These are phyloP conservation scores for Acronicta psi DNA, from an alignment of 2,888 invertebrate genomes.

Conservation along the genomic window DNA sequence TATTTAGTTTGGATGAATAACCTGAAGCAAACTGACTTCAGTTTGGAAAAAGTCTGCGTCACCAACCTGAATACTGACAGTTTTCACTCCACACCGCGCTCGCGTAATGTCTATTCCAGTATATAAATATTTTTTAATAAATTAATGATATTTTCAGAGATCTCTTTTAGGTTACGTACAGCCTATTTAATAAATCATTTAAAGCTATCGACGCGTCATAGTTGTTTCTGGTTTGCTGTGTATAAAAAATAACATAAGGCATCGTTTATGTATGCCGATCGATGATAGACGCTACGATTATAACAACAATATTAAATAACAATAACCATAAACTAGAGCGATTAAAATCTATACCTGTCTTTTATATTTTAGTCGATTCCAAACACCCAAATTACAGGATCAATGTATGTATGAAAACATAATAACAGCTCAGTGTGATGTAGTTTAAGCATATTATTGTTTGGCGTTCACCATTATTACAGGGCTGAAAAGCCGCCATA, in stretches of 20 bases:
- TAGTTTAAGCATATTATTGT: conserved; percentile 66
- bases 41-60: no score
- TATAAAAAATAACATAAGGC: neutral
- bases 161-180: no score
- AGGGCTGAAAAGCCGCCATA: conserved; percentile 76
- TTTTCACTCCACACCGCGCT: no score
- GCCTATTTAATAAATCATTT: no score
- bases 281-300: neutral
- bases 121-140: no score
- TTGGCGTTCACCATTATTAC: conserved; percentile 74
- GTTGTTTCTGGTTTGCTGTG: no score
- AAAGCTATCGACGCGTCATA: no score
- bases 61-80: no score
- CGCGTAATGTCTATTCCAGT: no score
- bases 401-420: conserved; percentile 57
- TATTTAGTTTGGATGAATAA: no score
- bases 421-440: conserved; percentile 60
- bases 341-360: conserved; percentile 29
- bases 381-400: conserved; percentile 50
- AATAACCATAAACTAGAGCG: conserved; percentile 22
- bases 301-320: conserved; percentile 5
- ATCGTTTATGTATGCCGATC: neutral
- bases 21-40: no score
- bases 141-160: no score
- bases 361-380: conserved; percentile 21